A percentile compares a stretch with the other conserved stretches of the same genome.
These are phyloP conservation scores for Colius striatus DNA, from an alignment of 2,113 vertebrate species.

Conservation along the genomic window DNA sequence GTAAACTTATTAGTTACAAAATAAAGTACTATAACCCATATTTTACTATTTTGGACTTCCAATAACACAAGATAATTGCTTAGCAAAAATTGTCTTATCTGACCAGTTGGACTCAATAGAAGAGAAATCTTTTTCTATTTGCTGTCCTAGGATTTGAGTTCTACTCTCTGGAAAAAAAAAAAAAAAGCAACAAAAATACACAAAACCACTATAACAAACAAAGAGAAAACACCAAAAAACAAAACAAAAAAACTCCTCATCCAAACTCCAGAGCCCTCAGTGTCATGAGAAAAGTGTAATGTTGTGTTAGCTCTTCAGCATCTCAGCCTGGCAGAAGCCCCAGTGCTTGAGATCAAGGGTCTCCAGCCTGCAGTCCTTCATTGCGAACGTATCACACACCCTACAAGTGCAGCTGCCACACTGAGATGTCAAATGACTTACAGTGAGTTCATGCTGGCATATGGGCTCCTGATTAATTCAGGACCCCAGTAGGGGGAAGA, in stretches of 20 bases:
- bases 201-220: no score
- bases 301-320: background rate
- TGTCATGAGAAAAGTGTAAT: background rate
- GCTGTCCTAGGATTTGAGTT: background rate
- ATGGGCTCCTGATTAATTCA: background rate
- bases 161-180: background rate
- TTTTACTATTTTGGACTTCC: background rate
- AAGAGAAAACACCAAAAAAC: no score
- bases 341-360: background rate
- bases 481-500: background rate
- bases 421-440: background rate
- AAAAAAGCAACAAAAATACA: background rate
- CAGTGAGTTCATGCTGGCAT: background rate
- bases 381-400: fast-evolving
- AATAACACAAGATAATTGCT: background rate
- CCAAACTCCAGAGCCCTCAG: background rate
- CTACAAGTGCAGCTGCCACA: background rate
- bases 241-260: background rate
- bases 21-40: background rate
- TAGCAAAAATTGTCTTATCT: background rate
- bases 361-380: background rate
- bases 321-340: background rate
- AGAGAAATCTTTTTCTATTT: background rate
- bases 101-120: background rate
- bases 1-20: background rate